A percentile compares a stretch with the other conserved stretches of the same genome.
These are phyloP conservation scores for Protomyctophum bolini DNA, from an alignment of 2,113 vertebrate species.

Conservation along the genomic window DNA sequence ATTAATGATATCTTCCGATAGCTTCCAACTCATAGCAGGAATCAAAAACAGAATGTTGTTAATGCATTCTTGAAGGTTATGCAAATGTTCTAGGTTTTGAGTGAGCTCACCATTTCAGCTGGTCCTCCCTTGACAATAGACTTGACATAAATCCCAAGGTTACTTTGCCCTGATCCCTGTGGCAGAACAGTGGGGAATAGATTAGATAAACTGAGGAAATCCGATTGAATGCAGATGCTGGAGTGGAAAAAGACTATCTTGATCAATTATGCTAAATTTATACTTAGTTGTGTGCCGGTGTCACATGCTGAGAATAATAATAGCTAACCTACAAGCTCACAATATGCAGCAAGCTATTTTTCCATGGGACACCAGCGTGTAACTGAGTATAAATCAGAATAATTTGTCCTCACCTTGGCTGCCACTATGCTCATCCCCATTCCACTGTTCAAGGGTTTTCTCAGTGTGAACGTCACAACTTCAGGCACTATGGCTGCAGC, in stretches of 20 bases:
- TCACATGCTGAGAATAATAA: too few relatives aligned
- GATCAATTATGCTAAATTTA: neutral
- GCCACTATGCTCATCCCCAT: slow-evolving; percentile 96
- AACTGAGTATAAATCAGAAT: neutral
- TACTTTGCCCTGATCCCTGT: slow-evolving; percentile 87
- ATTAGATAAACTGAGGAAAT: neutral
- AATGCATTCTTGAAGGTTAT: too few relatives aligned
- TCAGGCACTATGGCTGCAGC: slow-evolving; percentile 84
- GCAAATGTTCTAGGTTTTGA: too few relatives aligned
- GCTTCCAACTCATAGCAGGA: too few relatives aligned
- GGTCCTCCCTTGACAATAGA: slow-evolving; percentile 92
- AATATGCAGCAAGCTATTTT: too few relatives aligned
- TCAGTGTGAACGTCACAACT: slow-evolving; percentile 85
- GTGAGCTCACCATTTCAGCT: slow-evolving; percentile 85
- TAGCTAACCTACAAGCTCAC: too few relatives aligned
- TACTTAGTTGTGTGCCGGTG: neutral
- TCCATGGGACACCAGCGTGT: too few relatives aligned
- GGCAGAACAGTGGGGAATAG: neutral
- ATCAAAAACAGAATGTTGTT: too few relatives aligned
- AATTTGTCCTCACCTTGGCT: slow-evolving; percentile 83
- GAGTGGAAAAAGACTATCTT: neutral
- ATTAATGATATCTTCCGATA: neutral
- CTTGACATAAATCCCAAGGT: slow-evolving; percentile 93
- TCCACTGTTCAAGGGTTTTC: slow-evolving; percentile 87
- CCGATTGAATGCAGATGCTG: too few relatives aligned